A percentile compares a stretch with the other conserved stretches of the same genome.
Evolutionary conservation across 2,797 vertebrate genomes (phyloP).

Genomic region (Pogoniulus pusillus): DNA sequence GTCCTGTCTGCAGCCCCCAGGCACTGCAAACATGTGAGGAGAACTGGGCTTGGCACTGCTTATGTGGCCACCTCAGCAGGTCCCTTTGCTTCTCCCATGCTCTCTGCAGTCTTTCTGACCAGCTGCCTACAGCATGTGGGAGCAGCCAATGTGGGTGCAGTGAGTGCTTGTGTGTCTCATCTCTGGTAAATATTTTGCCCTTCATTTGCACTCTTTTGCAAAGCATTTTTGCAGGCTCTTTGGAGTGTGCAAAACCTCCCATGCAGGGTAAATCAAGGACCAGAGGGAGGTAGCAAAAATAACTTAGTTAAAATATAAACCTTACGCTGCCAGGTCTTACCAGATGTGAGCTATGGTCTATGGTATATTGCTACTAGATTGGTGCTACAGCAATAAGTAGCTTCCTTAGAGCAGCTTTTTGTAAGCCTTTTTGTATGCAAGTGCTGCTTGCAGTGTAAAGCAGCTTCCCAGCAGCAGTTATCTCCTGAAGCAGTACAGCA

Average conservation of each 20-base stretch:
- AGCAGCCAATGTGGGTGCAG: neutral
- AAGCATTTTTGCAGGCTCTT: neutral
- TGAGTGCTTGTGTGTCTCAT: accelerated
- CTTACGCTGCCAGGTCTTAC: neutral
- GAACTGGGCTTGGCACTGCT: neutral
- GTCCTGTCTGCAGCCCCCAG: neutral
- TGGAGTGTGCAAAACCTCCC: neutral
- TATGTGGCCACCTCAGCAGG: neutral
- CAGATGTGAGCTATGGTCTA: neutral
- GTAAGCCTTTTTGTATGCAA: slow-evolving; percentile 4
- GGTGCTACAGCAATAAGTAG: neutral
- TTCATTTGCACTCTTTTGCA: neutral
- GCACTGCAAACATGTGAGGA: neutral
- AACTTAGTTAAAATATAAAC: slow-evolving; percentile 41
- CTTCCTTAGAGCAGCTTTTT: slow-evolving; percentile 4
- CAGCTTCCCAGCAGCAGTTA: neutral
- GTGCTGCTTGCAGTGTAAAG: neutral
- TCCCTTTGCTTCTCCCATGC: accelerated
- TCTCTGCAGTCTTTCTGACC: neutral
- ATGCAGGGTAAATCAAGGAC: slow-evolving; percentile 20
- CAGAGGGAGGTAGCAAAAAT: slow-evolving; percentile 36
- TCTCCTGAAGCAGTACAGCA: neutral
- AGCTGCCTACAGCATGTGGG: accelerated
- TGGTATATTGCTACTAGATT: neutral
- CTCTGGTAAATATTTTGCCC: neutral